Evolutionary conservation across 2,797 vertebrate species (phyloP), one percentile per base, ranked within the genome.

Genomic region (Microctenopoma steveboyesi): DNA sequence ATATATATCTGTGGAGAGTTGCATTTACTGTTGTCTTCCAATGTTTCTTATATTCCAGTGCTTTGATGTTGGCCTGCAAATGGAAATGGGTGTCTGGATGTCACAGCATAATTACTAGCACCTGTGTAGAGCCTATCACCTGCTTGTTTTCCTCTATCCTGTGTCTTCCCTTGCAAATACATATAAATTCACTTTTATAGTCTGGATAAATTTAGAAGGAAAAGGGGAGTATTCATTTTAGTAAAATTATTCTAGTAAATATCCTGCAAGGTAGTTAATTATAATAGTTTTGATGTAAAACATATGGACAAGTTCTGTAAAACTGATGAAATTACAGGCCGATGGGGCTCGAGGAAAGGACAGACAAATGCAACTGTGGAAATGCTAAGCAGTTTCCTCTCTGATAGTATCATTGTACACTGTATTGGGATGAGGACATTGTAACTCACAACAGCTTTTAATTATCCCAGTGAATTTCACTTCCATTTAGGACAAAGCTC

Each of bases 21-120:
- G 59, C 74, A 74, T 75, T 84, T 68, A 62, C 63, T 70, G 53
- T 84, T 69, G 63, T 78, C 53, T 75, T 58, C 81, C 58, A 65
- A 56, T 91, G 72, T 69, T 81, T 76, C 69, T 72, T 57, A 61
- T 79, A 83, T 83, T 77, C 79, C 43, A 50, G 57, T 67, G 64
- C 83, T 86, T 91, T 88, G 88, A 90, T 86, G 81, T 85, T 80
- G 79, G 83, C 78, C 85, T 81, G 77, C 75, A 89, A 85, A 87
- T 90, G 83, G 81, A 86, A 91, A 89, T 74, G 85, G 75, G 72
- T 81, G 82, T 78, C 64, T 76, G 70, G 72, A 83, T 84, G 68
- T 84, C 72, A 84, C 48, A 25, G 58, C 85, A 83, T 89, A 90
- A 92, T 91, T 84, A 40, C 39, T 40, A 40, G 39, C 12, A 87